Conservation (phyloP, 2,113 vertebrate species). For the Lepidothrix coronata region DNA sequence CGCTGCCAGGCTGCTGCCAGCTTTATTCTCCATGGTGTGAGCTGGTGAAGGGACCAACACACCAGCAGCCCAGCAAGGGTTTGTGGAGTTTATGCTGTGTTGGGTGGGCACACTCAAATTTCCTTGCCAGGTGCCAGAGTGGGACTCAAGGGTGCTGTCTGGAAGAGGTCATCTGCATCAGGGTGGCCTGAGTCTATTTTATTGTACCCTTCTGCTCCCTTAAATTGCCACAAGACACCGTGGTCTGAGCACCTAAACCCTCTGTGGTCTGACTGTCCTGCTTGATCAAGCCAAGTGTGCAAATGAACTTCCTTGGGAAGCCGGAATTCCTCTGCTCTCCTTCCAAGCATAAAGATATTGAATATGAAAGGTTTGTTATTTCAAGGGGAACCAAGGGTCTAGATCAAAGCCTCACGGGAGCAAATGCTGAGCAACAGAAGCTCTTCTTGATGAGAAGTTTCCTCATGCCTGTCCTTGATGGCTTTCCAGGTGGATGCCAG, state of each 20-base stretch:
- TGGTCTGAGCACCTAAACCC: not conserved
- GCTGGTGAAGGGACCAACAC: not conserved
- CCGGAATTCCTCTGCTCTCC: not conserved
- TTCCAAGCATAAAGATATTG: not conserved
- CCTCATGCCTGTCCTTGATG: not conserved
- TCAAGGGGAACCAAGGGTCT: not conserved
- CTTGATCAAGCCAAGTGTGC: not conserved
- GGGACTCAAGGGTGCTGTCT: not conserved
- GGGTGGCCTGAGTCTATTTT: not conserved
- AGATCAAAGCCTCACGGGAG: not conserved
- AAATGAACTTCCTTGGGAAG: not conserved
- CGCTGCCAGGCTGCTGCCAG: not conserved
- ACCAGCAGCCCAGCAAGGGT: not conserved
- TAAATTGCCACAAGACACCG: rapidly evolving
- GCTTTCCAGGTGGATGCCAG: conserved; percentile 22
- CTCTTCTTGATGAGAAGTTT: not conserved
- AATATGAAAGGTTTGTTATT: not conserved
- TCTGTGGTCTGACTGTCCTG: not conserved
- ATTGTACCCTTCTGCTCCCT: not conserved
- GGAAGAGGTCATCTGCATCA: not conserved
- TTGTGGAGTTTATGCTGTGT: not conserved
- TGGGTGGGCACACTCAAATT: not conserved
- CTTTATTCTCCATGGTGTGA: not conserved
- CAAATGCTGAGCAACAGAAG: not conserved
- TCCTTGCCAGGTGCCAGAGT: not conserved